Conservation (phyloP, 2,113 vertebrate species). For the Pollachius pollachius region DNA sequence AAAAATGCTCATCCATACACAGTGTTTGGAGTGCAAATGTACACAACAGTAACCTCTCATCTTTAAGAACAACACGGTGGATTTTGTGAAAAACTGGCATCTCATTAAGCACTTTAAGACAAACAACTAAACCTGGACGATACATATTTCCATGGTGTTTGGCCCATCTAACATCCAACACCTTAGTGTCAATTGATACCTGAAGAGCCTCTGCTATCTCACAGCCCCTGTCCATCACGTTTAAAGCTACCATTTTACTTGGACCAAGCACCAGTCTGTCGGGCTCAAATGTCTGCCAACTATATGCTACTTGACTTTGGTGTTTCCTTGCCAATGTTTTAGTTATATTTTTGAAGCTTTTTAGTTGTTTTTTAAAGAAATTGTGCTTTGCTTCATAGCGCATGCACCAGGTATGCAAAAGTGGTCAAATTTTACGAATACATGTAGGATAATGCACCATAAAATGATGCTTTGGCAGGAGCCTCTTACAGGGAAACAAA, state of each 20-base stretch:
- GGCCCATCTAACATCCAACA: conserved; percentile 36
- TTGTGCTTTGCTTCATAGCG: conserved; percentile 34
- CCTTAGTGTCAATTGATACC: conserved; percentile 6
- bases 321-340: conserved; percentile 40
- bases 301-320: conserved; percentile 25
- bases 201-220: too few relatives aligned
- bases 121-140: conserved; percentile 27
- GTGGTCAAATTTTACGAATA: conserved; percentile 31
- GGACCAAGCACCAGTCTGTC: conserved; percentile 16
- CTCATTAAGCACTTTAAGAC: conserved; percentile 21
- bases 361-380: conserved; percentile 35
- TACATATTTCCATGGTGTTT: conserved; percentile 36
- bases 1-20: too few relatives aligned
- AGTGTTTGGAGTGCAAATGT: too few relatives aligned
- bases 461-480: conserved; percentile 43
- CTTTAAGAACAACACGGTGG: conserved; percentile 23
- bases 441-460: conserved; percentile 36
- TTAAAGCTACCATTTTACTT: conserved; percentile 21
- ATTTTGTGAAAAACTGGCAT: conserved; percentile 36
- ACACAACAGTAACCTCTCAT: conserved; percentile 20
- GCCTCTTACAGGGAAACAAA: conserved; percentile 29
- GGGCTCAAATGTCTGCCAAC: conserved; percentile 29
- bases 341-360: conserved; percentile 38
- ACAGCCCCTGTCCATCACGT: conserved; percentile 7
- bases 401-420: conserved; percentile 36